These are phyloP conservation scores for Dufourea novaeangliae DNA, from an alignment of 1,140 invertebrate species.

Conservation along the genomic window DNA sequence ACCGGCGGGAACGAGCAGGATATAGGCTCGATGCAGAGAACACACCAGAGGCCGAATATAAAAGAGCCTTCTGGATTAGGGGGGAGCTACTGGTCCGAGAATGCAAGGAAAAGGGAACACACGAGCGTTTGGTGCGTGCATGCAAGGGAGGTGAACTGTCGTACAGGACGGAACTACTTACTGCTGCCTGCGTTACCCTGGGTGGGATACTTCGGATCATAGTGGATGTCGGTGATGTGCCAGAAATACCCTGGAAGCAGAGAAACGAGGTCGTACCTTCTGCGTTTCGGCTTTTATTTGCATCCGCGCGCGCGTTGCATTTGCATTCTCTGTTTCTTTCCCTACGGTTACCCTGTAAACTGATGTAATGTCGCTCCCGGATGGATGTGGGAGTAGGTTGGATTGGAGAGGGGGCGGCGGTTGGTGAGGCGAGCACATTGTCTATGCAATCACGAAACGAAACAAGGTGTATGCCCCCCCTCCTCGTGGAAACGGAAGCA, in stretches of 20 bases:
- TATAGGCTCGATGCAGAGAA: background rate
- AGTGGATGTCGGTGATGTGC: constrained; percentile 95
- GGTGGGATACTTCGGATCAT: constrained; percentile 89
- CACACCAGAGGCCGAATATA: constrained; percentile 13
- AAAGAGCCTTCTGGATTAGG: background rate
- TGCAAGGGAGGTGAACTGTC: background rate
- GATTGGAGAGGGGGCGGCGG: no score
- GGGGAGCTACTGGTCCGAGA: no score
- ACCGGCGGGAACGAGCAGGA: constrained; percentile 3
- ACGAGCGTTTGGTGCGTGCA: background rate
- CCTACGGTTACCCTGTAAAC: constrained; percentile 2
- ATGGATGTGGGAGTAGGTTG: background rate
- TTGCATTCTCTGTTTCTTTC: constrained; percentile 41
- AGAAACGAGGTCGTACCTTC: constrained; percentile 50
- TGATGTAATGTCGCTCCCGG: constrained; percentile 9
- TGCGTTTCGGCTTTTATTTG: constrained; percentile 29
- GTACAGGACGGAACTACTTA: constrained; percentile 80
- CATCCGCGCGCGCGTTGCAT: constrained; percentile 33
- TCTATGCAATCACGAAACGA: background rate
- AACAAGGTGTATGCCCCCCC: background rate
- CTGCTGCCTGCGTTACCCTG: constrained; percentile 87
- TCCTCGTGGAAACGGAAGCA: background rate
- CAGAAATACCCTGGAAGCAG: constrained; percentile 92
- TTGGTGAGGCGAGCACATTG: background rate
- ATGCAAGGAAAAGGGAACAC: no score